Percentiles rank a stretch among this genome's conserved stretches.
phyloP scores from a whole-genome alignment of 2,113 vertebrate genomes.

The Poeciliopsis occidentalis region DNA sequence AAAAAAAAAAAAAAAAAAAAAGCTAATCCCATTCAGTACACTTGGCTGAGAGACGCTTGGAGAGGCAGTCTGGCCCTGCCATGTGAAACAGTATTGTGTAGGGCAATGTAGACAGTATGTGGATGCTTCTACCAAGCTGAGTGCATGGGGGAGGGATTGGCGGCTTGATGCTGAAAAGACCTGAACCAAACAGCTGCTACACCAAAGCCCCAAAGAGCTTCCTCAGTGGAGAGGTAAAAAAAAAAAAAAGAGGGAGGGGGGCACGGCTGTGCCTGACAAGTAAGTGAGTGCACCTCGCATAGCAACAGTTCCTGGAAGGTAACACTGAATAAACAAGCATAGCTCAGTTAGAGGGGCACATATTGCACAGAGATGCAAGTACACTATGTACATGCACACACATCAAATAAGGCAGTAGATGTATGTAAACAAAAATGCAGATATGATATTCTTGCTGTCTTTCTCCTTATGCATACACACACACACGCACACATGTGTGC shows the following conservation, averaged over 20 bases:
- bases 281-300: constrained; percentile 75
- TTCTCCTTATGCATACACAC: neutral
- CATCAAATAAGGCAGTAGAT: constrained; percentile 44
- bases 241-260: constrained; percentile 2
- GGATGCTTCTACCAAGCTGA: constrained; percentile 68
- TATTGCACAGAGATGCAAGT: constrained; percentile 30
- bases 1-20: constrained; percentile 13
- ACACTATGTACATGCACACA: constrained; percentile 44
- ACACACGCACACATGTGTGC: neutral
- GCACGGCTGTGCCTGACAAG: constrained; percentile 76
- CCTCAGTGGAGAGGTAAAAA: constrained; percentile 67
- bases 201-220: constrained; percentile 72
- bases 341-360: constrained; percentile 37
- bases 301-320: constrained; percentile 78
- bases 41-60: constrained; percentile 65
- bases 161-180: constrained; percentile 76
- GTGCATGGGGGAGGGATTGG: constrained; percentile 65
- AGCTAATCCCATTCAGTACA: constrained; percentile 75
- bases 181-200: constrained; percentile 77
- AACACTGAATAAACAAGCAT: constrained; percentile 45
- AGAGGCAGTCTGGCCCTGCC: constrained; percentile 62
- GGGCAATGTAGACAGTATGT: constrained; percentile 76
- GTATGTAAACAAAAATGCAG: constrained; percentile 23
- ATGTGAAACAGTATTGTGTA: constrained; percentile 77
- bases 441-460: neutral